These are phyloP conservation scores for Pantala flavescens DNA, from an alignment of 1,140 invertebrate genomes.

Conservation along the genomic window DNA sequence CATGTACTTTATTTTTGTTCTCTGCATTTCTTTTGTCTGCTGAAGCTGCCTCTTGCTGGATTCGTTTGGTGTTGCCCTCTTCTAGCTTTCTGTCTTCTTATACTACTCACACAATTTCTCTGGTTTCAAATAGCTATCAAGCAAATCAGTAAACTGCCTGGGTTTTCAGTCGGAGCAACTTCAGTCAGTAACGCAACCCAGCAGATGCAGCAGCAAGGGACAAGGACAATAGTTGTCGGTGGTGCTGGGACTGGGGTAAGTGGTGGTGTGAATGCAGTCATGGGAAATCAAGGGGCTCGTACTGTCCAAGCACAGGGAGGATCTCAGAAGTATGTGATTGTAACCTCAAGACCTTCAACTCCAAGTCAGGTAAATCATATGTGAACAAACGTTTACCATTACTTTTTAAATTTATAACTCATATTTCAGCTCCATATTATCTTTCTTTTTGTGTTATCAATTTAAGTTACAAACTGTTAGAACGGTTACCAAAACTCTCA, in stretches of 20 bases:
- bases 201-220: not conserved
- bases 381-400: too few relatives aligned
- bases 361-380: not conserved
- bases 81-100: not conserved
- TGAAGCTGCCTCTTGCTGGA: not conserved
- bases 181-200: not conserved
- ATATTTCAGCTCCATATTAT: too few relatives aligned
- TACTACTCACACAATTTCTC: not conserved
- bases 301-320: not conserved
- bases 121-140: conserved; percentile 7
- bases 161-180: not conserved
- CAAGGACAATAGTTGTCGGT: not conserved
- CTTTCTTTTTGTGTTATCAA: too few relatives aligned
- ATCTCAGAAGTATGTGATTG: conserved; percentile 2
- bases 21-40: too few relatives aligned
- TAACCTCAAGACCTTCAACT: not conserved
- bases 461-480: too few relatives aligned
- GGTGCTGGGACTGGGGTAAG: not conserved
- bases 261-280: not conserved
- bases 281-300: not conserved
- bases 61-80: not conserved
- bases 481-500: too few relatives aligned
- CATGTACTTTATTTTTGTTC: too few relatives aligned
- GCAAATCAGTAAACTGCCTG: conserved; percentile 8
- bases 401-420: too few relatives aligned